phyloP scores from a whole-genome alignment of 2,888 invertebrate genomes.

The Chaetoderma sp. region DNA sequence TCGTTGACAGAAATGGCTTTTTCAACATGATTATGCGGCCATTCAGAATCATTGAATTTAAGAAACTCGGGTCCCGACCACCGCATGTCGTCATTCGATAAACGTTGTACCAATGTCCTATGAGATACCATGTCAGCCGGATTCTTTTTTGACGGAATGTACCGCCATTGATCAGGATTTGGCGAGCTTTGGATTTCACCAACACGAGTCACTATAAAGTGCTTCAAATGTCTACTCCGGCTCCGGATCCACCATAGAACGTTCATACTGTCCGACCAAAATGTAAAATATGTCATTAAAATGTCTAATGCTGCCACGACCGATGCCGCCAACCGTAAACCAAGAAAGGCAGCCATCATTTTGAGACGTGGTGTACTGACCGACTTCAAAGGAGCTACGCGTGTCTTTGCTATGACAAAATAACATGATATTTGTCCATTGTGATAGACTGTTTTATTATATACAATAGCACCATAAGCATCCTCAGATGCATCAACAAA shows the following conservation, averaged over 20 bases:
- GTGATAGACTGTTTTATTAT: not conserved
- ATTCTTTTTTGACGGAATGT: slow-evolving; percentile 16
- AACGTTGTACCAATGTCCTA: slow-evolving; percentile 5
- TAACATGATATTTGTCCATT: not conserved
- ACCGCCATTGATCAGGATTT: slow-evolving; percentile 17
- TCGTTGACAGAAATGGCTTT: not conserved
- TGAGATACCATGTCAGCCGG: slow-evolving; percentile 20
- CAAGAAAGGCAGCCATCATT: slow-evolving; percentile 21
- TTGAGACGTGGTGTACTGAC: slow-evolving; percentile 10
- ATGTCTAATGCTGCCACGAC: slow-evolving; percentile 8
- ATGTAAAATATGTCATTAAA: not conserved
- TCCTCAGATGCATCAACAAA: slow-evolving; percentile 25
- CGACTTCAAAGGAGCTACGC: slow-evolving; percentile 16
- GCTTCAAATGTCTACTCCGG: slow-evolving; percentile 10
- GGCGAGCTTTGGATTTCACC: slow-evolving; percentile 18
- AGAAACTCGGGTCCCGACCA: slow-evolving; percentile 18
- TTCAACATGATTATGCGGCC: slow-evolving; percentile 2
- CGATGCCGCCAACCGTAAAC: not conserved
- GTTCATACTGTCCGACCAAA: slow-evolving; percentile 26
- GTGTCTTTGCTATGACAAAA: slow-evolving; percentile 8
- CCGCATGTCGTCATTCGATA: slow-evolving; percentile 9
- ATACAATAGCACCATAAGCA: slow-evolving; percentile 10
- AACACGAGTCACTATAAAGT: slow-evolving; percentile 19
- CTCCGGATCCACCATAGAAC: slow-evolving; percentile 19
- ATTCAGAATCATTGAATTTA: not conserved